These are phyloP conservation scores for Perca fluviatilis DNA, from an alignment of 2,113 vertebrate species.

Conservation along the genomic window DNA sequence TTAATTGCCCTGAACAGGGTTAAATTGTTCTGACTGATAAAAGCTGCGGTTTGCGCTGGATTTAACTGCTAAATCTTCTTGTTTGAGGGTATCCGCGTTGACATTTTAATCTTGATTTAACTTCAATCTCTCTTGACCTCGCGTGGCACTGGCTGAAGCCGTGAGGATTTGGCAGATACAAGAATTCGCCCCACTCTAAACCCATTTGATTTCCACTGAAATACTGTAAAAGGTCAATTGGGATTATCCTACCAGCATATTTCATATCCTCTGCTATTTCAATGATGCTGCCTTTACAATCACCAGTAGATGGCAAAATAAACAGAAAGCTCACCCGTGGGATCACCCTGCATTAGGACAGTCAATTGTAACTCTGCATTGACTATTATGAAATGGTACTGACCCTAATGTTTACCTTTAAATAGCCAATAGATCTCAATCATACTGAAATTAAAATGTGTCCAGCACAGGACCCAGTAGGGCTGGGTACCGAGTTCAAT, in stretches of 20 bases:
- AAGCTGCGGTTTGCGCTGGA: constrained; percentile 36
- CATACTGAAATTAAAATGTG: background rate
- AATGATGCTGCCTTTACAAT: background rate
- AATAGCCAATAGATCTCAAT: background rate
- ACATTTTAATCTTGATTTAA: constrained; percentile 74
- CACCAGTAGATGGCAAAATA: constrained; percentile 46
- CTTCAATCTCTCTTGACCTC: constrained; percentile 53
- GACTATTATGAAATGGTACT: background rate
- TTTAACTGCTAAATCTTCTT: constrained; percentile 62
- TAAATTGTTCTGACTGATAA: constrained; percentile 59
- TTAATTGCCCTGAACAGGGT: constrained; percentile 61
- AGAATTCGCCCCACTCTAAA: constrained; percentile 40
- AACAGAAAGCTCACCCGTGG: background rate
- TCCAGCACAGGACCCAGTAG: background rate
- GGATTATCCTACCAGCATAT: constrained; percentile 28
- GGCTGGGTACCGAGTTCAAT: too few relatives aligned
- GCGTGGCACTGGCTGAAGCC: background rate
- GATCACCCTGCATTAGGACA: background rate
- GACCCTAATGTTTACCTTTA: background rate
- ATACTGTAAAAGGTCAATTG: constrained; percentile 55
- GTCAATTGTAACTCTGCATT: background rate
- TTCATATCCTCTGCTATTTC: constrained; percentile 7
- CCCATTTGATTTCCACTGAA: constrained; percentile 43
- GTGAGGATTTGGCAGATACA: constrained; percentile 34
- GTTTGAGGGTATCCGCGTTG: constrained; percentile 45